Evolutionary conservation across 2,888 invertebrate genomes (phyloP).

Genomic region (Synergus japonicus): DNA sequence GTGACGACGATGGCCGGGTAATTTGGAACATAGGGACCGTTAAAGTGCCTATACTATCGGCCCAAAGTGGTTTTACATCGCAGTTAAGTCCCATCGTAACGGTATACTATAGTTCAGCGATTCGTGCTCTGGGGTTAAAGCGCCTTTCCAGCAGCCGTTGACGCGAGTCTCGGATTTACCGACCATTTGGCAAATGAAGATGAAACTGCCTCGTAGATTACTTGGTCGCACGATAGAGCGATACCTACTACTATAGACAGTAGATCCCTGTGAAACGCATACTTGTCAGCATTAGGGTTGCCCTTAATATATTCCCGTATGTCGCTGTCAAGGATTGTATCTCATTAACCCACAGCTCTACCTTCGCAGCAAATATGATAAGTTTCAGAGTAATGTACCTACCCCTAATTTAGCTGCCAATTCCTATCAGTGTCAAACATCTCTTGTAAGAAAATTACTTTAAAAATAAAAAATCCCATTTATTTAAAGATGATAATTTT

Average conservation of each 20-base stretch:
- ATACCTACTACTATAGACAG: constrained; percentile 27
- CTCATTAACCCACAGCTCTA: constrained; percentile 34
- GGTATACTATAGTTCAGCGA: constrained; percentile 29
- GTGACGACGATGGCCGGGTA: background rate
- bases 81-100: constrained; percentile 60
- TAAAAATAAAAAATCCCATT: no score
- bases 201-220: constrained; percentile 67
- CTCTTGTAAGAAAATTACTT: no score
- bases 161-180: constrained; percentile 62
- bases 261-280: constrained; percentile 21
- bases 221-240: constrained; percentile 52
- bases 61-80: constrained; percentile 63
- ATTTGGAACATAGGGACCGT: constrained; percentile 49
- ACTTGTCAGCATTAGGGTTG: constrained; percentile 35
- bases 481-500: no score
- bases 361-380: constrained; percentile 20
- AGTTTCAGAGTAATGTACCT: background rate
- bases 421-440: background rate
- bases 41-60: constrained; percentile 51
- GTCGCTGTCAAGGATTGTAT: constrained; percentile 18
- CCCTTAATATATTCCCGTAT: constrained; percentile 34
- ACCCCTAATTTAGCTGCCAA: constrained; percentile 12
- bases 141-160: constrained; percentile 55
- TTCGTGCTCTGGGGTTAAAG: constrained; percentile 50
- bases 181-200: constrained; percentile 70